A percentile compares a stretch with the other conserved stretches of the same genome.
phyloP scores from a whole-genome alignment of 2,797 vertebrate species.

The Pangasius djambal region DNA sequence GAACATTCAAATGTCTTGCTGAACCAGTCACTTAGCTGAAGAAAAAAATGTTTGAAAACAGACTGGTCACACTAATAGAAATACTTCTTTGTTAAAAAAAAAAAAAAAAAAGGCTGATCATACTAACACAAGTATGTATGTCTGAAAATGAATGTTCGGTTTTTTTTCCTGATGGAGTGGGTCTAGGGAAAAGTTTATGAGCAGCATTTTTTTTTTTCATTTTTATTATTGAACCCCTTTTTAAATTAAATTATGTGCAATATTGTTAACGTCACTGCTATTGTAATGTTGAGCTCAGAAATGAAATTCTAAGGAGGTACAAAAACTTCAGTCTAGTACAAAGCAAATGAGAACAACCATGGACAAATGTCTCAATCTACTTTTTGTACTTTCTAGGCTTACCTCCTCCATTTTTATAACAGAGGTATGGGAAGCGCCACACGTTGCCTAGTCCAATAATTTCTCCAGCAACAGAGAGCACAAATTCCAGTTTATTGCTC shows the following conservation, averaged over 20 bases:
- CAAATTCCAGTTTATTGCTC: conserved; percentile 80
- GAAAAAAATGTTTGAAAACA: not conserved
- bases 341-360: not conserved
- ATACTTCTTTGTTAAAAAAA: not conserved
- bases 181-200: not conserved
- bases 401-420: conserved; percentile 84
- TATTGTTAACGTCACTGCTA: not conserved
- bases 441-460: conserved; percentile 83
- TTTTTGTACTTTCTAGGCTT: conserved; percentile 46
- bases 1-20: not conserved
- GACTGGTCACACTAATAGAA: not conserved
- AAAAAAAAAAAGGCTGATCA: not conserved
- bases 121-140: not conserved
- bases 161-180: not conserved
- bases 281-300: not conserved
- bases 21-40: not conserved
- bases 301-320: not conserved
- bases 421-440: conserved; percentile 83
- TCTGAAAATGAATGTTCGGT: not conserved
- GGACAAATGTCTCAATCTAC: not conserved
- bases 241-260: not conserved
- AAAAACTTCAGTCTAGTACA: not conserved
- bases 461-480: conserved; percentile 81
- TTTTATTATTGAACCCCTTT: not conserved
- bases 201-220: not conserved